Evolutionary conservation across 1,140 invertebrate genomes (phyloP), one percentile per base, ranked within the genome.

Genomic region (Nephila pilipes): DNA sequence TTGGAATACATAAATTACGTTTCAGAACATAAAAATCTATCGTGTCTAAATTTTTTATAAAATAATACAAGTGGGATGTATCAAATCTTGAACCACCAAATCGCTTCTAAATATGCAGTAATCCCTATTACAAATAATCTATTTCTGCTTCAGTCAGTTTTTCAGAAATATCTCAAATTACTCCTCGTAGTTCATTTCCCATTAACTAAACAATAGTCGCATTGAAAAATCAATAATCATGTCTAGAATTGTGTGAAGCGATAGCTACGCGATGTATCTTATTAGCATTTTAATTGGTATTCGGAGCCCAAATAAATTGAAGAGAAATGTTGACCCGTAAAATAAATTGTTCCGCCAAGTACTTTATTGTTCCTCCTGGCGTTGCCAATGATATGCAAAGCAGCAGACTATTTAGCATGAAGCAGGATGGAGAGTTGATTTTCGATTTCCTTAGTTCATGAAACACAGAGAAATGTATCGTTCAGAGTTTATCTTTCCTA

Each of bases 271-370:
- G 14, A 75, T 36, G 69, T 75, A 75, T 75, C 69, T 75, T 18
- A 75, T 75, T 75, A 75, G 69, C 69, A 75, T 75, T 75, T 75
- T 75, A 75, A 75, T 75, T 32, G 69, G 69, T 75, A 75, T 75
- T 75, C 36, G 69, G 69, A 75, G 10, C 36, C 69, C 29, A 75
- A 75, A 36, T 29, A 75, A 75, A 32, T 32, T 75, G 69, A 75
- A 75, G 29, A 32, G 32, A 75, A 75, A 32, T 75, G 18, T 29
- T 75, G 69, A 75, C 69, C 69, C 29, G 69, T 36, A 75, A 75
- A 75, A 75, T 75, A 75, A 75, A 75, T 36, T 75, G 69, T 75
- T 75, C 69, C 29, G 18, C 69, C 32, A 36, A 75, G 69, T 36
- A 75, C 14, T 75, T 75, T 75, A 75, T 75, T 75, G 69, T 75